These are phyloP conservation scores for Orussus abietinus DNA, from an alignment of 1,140 invertebrate genomes.

Conservation along the genomic window DNA sequence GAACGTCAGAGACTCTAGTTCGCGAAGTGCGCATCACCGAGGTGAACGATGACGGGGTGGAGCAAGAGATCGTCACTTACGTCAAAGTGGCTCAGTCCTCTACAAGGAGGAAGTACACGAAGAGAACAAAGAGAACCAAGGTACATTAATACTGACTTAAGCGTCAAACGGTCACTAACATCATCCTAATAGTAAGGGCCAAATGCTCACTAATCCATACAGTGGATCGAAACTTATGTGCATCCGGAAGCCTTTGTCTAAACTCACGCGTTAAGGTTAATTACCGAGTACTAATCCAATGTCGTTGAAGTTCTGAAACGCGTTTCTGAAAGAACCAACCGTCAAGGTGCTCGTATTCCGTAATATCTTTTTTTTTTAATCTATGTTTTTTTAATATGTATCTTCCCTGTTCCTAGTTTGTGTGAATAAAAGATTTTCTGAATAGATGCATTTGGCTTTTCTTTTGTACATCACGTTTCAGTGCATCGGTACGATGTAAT, in stretches of 20 bases:
- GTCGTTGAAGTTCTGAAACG: too few species aligned
- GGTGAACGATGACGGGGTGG: slow-evolving; percentile 39
- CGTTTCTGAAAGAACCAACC: too few species aligned
- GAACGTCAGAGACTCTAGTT: slow-evolving; percentile 28
- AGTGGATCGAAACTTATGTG: too few species aligned
- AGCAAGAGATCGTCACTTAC: slow-evolving; percentile 42
- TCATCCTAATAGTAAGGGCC: too few species aligned
- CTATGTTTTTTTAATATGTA: slow-evolving; percentile 18
- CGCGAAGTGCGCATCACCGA: slow-evolving; percentile 45
- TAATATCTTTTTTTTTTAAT: too few species aligned
- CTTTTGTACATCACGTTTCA: slow-evolving; percentile 28
- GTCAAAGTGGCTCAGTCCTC: slow-evolving; percentile 36
- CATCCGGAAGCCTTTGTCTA: too few species aligned
- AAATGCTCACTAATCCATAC: too few species aligned
- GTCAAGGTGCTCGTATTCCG: too few species aligned
- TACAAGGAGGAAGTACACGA: slow-evolving; percentile 34
- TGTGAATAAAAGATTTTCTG: slow-evolving; percentile 36
- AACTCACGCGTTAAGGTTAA: too few species aligned
- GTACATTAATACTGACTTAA: slow-evolving; percentile 33
- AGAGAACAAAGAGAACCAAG: slow-evolving; percentile 41
- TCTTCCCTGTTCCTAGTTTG: slow-evolving; percentile 22
- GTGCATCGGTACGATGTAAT: too few species aligned
- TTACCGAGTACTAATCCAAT: too few species aligned
- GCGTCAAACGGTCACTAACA: slow-evolving; percentile 9
- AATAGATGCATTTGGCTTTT: slow-evolving; percentile 41